A percentile compares a stretch with the other conserved stretches of the same genome.
Conservation (phyloP, 2,113 vertebrate genomes). For the Cacatua alba region DNA sequence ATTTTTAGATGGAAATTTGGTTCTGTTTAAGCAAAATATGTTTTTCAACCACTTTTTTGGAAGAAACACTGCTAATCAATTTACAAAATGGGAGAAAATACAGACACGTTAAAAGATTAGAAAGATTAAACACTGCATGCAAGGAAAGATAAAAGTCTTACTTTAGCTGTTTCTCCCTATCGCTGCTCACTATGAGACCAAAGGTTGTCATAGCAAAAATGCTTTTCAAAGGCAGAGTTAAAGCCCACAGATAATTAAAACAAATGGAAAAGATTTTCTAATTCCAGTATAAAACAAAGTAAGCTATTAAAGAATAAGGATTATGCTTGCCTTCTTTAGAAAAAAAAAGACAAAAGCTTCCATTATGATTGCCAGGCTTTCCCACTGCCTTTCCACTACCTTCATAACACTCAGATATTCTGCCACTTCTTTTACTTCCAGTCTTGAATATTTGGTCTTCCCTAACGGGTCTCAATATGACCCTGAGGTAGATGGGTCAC, state of each 20-base stretch:
- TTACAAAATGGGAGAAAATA: conserved; percentile 60
- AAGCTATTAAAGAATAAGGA: conserved; percentile 41
- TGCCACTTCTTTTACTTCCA: not conserved
- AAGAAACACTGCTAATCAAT: conserved; percentile 23
- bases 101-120: conserved; percentile 52
- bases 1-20: conserved; percentile 48
- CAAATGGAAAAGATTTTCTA: conserved; percentile 38
- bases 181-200: conserved; percentile 30
- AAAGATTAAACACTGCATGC: conserved; percentile 53
- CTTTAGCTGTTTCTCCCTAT: conserved; percentile 36
- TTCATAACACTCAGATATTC: not conserved
- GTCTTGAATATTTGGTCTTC: not conserved
- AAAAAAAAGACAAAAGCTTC: conserved; percentile 21
- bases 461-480: not conserved
- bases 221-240: conserved; percentile 54
- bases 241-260: conserved; percentile 55
- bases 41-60: conserved; percentile 8
- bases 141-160: conserved; percentile 41
- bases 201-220: conserved; percentile 49
- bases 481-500: not conserved
- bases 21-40: not conserved
- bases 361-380: not conserved
- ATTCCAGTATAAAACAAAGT: conserved; percentile 51
- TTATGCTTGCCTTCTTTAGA: not conserved
- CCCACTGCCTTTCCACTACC: not conserved